A percentile compares a stretch with the other conserved stretches of the same genome.
Evolutionary conservation across 2,888 invertebrate genomes (phyloP).

Genomic region (Reticulitermes lucifugus): DNA sequence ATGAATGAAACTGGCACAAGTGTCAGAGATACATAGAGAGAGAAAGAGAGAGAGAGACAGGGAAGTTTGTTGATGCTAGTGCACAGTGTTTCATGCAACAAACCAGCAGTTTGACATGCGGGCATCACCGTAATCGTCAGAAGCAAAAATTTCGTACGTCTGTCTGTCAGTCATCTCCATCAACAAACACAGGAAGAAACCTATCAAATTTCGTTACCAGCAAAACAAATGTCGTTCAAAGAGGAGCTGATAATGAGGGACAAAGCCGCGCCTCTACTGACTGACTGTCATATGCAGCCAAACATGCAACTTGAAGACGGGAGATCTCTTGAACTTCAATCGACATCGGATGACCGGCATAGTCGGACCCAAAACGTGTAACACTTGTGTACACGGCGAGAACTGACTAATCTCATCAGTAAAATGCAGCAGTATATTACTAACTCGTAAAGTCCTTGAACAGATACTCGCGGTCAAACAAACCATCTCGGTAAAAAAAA

Average conservation of each 20-base stretch:
- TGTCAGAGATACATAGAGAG: background rate
- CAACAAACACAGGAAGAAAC: slow-evolving; percentile 30
- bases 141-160: slow-evolving; percentile 22
- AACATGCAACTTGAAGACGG: no score
- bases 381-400: no score
- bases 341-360: no score
- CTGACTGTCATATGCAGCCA: no score
- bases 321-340: no score
- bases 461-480: no score
- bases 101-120: background rate
- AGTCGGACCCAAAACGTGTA: no score
- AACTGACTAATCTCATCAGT: no score
- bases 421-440: no score
- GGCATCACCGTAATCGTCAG: background rate
- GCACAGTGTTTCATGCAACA: background rate
- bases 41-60: background rate
- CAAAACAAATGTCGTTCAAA: background rate
- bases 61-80: slow-evolving; percentile 5
- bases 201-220: slow-evolving; percentile 23
- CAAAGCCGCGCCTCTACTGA: no score
- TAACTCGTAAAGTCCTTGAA: no score
- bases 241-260: background rate
- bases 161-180: slow-evolving; percentile 25
- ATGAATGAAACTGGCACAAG: background rate
- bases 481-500: no score